A percentile compares a stretch with the other conserved stretches of the same genome.
Conservation (phyloP, 2,113 vertebrate genomes). For the Laticauda laticaudata region DNA sequence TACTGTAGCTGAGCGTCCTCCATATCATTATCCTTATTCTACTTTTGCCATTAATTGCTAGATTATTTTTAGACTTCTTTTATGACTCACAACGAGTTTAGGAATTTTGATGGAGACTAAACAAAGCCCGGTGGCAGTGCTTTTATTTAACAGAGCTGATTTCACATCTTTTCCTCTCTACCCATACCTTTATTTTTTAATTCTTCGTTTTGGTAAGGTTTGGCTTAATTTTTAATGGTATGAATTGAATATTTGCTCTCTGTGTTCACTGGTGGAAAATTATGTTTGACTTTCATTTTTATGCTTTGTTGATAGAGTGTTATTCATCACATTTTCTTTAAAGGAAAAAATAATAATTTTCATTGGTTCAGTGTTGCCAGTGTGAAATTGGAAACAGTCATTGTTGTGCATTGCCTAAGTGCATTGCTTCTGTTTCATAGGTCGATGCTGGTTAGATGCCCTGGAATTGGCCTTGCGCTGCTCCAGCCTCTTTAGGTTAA, state of each 20-base stretch:
- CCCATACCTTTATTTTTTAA: not conserved
- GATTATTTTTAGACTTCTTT: not conserved
- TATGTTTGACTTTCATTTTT: not conserved
- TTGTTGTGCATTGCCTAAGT: not conserved
- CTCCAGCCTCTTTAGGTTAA: constrained; percentile 88
- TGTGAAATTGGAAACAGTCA: constrained; percentile 12
- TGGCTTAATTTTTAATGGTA: not conserved
- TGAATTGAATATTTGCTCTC: not conserved
- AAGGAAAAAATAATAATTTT: not conserved
- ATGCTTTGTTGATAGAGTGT: not conserved
- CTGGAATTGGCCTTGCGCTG: constrained; percentile 91
- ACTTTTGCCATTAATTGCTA: not conserved
- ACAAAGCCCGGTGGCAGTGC: not conserved
- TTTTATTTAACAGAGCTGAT: not conserved
- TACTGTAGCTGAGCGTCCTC: not conserved
- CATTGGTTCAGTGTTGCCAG: not conserved
- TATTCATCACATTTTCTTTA: not conserved
- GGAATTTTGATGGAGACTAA: not conserved
- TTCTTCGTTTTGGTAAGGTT: not conserved
- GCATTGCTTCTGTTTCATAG: constrained; percentile 64
- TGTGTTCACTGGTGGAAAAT: not conserved
- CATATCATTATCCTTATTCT: not conserved
- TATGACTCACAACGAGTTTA: not conserved
- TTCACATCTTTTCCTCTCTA: not conserved
- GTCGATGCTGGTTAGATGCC: constrained; percentile 96